Evolutionary conservation across 2,888 invertebrate species (phyloP).

Genomic region (Venusia cambrica): DNA sequence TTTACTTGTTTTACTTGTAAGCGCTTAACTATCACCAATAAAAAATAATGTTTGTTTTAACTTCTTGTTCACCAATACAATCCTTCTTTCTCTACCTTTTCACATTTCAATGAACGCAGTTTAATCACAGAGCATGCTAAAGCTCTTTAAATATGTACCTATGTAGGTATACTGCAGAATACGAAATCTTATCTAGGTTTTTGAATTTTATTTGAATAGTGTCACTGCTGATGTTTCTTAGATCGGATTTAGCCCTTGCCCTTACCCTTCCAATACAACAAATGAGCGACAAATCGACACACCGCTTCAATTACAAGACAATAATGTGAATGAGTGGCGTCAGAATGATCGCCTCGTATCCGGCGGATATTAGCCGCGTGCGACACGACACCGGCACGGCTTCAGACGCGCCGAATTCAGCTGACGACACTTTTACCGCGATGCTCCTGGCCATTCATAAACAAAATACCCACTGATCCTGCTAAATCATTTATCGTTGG

Average conservation of each 20-base stretch:
- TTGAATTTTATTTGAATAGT: too few relatives aligned
- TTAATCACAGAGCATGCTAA: too few relatives aligned
- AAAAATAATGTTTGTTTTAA: too few relatives aligned
- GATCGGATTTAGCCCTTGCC: background rate
- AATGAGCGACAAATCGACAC: conserved; percentile 64
- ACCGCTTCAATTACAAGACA: conserved; percentile 72
- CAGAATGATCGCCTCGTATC: conserved; percentile 57
- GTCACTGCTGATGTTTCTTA: too few relatives aligned
- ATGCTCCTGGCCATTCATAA: conserved; percentile 31
- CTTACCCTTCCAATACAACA: conserved; percentile 18
- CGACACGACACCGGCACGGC: conserved; percentile 44
- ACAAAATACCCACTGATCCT: conserved; percentile 20
- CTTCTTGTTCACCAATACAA: too few relatives aligned
- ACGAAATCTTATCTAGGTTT: too few relatives aligned
- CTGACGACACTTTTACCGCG: conserved; percentile 69
- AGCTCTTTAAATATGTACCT: too few relatives aligned
- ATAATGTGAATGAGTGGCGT: conserved; percentile 59
- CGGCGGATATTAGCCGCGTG: conserved; percentile 72
- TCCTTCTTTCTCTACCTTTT: too few relatives aligned
- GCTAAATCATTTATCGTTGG: conserved; percentile 11
- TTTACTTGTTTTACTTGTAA: too few relatives aligned
- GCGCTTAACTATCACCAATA: too few relatives aligned
- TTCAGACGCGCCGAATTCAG: conserved; percentile 63
- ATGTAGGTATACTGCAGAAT: too few relatives aligned
- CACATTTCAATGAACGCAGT: too few relatives aligned